Percentiles rank a stretch among this genome's conserved stretches.
These are phyloP conservation scores for Leiothrix lutea DNA, from an alignment of 2,113 vertebrate genomes.

Conservation along the genomic window DNA sequence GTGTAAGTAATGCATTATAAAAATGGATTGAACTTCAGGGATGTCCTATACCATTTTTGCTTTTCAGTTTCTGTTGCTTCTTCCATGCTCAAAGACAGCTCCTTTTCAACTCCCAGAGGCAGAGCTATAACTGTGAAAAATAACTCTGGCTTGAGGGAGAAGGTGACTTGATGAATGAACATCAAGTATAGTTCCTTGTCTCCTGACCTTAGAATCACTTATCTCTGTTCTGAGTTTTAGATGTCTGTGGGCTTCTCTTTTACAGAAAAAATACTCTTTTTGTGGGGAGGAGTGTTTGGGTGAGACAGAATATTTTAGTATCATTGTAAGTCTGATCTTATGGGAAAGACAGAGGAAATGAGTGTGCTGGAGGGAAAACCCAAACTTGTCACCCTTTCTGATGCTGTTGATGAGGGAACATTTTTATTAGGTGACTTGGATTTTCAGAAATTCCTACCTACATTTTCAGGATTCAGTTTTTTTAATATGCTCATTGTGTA, in stretches of 20 bases:
- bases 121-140: neutral
- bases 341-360: neutral
- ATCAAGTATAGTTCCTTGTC: neutral
- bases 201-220: neutral
- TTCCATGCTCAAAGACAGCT: neutral
- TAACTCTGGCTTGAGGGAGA: neutral
- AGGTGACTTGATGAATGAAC: neutral
- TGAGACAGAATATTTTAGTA: neutral
- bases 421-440: neutral
- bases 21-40: neutral
- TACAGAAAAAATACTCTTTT: neutral
- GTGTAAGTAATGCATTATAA: neutral
- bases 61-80: neutral
- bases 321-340: neutral
- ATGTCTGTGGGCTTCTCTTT: neutral
- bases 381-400: neutral
- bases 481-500: neutral
- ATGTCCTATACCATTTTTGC: neutral
- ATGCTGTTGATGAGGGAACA: neutral
- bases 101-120: neutral
- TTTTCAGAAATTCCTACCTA: neutral
- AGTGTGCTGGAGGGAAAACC: neutral
- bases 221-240: neutral
- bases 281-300: neutral
- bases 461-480: neutral